Percentiles rank a stretch among this genome's conserved stretches.
These are phyloP conservation scores for Planiliza haematocheilus DNA, from an alignment of 2,113 vertebrate species.

Conservation along the genomic window DNA sequence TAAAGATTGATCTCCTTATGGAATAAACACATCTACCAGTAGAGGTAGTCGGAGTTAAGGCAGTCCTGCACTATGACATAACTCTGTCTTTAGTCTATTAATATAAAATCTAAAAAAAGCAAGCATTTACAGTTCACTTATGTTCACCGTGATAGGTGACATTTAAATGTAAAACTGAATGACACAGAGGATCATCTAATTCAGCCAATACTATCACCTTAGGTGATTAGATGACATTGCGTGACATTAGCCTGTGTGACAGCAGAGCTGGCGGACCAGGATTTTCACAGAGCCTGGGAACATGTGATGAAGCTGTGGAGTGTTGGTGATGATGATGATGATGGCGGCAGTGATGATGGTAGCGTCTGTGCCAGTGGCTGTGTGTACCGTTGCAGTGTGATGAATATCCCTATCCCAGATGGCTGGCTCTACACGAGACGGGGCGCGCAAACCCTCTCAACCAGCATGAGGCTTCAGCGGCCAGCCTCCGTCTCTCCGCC, in stretches of 20 bases:
- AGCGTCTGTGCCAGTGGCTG: conserved; percentile 59
- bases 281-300: conserved; percentile 65
- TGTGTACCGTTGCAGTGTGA: conserved; percentile 60
- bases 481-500: conserved; percentile 57
- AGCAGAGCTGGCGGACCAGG: conserved; percentile 17
- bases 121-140: background rate
- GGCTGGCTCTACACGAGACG: conserved; percentile 68
- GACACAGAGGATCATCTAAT: background rate
- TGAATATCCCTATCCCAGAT: conserved; percentile 77
- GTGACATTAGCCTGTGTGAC: conserved; percentile 54
- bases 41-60: too few species aligned
- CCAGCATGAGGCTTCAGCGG: conserved; percentile 57
- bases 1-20: too few species aligned
- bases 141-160: background rate
- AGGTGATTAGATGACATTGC: conserved; percentile 50
- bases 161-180: background rate
- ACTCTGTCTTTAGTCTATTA: background rate
- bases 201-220: conserved; percentile 45
- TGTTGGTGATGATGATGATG: conserved; percentile 56
- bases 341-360: conserved; percentile 57
- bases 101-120: background rate
- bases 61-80: too few species aligned
- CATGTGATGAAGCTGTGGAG: conserved; percentile 54
- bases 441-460: conserved; percentile 52
- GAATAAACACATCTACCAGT: too few species aligned